Conservation (phyloP, 2,888 invertebrate species). For the Cryptops parisi region DNA sequence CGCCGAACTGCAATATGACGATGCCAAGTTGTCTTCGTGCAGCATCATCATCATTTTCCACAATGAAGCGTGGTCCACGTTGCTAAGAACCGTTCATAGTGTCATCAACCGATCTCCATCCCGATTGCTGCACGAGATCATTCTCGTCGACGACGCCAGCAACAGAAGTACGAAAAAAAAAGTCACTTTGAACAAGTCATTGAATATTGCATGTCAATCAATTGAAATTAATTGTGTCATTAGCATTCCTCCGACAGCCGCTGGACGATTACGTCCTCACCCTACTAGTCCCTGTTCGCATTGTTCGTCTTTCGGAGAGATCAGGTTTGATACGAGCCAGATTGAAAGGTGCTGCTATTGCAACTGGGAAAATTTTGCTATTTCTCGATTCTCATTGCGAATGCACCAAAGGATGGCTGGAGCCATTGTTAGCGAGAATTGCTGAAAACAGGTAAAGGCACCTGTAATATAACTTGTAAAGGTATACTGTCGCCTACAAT, state of each 20-base stretch:
- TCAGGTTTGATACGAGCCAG: constrained; percentile 93
- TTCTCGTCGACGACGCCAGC: constrained; percentile 79
- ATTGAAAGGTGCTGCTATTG: constrained; percentile 82
- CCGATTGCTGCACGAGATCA: constrained; percentile 60
- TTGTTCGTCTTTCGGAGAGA: constrained; percentile 41
- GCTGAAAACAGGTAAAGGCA: constrained; percentile 54
- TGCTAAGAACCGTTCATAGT: constrained; percentile 86
- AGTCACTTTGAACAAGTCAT: neutral
- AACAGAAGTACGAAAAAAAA: constrained; percentile 57
- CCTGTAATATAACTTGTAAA: too few species aligned
- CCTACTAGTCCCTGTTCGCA: constrained; percentile 60
- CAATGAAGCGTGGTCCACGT: constrained; percentile 97
- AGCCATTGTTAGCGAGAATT: constrained; percentile 81
- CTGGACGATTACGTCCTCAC: constrained; percentile 77
- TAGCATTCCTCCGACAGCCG: constrained; percentile 74
- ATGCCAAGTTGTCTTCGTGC: constrained; percentile 65
- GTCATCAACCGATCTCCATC: constrained; percentile 76
- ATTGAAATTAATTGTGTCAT: constrained; percentile 16
- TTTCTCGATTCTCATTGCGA: constrained; percentile 98
- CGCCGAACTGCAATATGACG: too few species aligned
- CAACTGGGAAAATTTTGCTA: constrained; percentile 77
- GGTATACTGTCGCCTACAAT: too few species aligned
- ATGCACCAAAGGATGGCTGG: constrained; percentile 97
- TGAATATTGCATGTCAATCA: neutral
- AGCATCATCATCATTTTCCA: constrained; percentile 96